phyloP scores from a whole-genome alignment of 2,888 invertebrate species.

The Heliconius cydno region DNA sequence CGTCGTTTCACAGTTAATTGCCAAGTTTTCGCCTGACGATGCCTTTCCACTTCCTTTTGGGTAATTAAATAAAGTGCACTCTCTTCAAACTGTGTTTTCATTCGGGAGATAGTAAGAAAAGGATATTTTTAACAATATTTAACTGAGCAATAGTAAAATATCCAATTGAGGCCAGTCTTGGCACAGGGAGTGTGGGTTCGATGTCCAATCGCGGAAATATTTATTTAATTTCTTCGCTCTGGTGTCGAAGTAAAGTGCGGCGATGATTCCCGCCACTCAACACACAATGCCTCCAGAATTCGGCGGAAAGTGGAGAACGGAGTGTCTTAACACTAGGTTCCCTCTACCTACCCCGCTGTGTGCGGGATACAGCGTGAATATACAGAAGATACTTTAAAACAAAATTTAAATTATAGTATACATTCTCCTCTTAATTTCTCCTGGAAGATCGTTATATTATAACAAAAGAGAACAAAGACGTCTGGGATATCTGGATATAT shows the following conservation, averaged over 20 bases:
- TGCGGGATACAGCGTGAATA: too few species aligned
- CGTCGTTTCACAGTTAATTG: conserved; percentile 54
- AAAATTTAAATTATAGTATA: not conserved
- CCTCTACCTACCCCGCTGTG: too few species aligned
- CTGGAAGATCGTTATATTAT: not conserved
- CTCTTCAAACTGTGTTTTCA: conserved; percentile 46
- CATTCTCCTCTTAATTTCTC: not conserved
- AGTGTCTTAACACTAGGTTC: too few species aligned
- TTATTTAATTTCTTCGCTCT: too few species aligned
- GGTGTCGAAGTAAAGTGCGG: conserved; percentile 25
- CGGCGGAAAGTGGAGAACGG: too few species aligned
- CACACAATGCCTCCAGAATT: too few species aligned
- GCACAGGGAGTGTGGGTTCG: too few species aligned
- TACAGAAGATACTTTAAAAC: too few species aligned
- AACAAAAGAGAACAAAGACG: conserved; percentile 15
- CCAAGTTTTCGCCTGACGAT: conserved; percentile 54
- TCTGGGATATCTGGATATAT: not conserved
- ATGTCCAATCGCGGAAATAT: too few species aligned
- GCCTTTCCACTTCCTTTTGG: conserved; percentile 53
- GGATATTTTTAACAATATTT: not conserved
- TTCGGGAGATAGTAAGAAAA: not conserved
- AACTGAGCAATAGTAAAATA: too few species aligned
- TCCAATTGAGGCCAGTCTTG: too few species aligned
- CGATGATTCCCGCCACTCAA: too few species aligned
- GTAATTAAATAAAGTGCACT: conserved; percentile 53